Conservation (phyloP, 64 coral and sea anemone species). For the Actinia equina region DNA sequence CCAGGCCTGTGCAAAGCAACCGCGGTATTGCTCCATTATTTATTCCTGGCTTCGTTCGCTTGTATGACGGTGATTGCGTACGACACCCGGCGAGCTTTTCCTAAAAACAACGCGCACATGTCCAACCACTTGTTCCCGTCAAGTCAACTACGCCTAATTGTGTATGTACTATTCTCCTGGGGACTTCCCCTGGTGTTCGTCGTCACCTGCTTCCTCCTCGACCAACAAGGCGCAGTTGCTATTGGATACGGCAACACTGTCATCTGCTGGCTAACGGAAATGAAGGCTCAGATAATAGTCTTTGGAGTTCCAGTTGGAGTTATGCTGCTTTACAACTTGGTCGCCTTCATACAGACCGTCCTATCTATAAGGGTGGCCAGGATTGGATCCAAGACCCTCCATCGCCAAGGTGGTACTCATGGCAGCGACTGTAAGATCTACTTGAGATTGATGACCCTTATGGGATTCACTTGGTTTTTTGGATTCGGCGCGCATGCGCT, state of each 20-base stretch:
- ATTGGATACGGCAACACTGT: slow-evolving; percentile 71
- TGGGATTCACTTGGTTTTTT: slow-evolving; percentile 98
- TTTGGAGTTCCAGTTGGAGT: slow-evolving; percentile 56
- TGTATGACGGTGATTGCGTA: slow-evolving; percentile 80
- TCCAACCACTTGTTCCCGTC: not conserved
- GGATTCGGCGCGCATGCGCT: slow-evolving; percentile 61
- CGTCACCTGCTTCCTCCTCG: slow-evolving; percentile 48
- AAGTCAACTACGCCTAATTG: slow-evolving; percentile 39
- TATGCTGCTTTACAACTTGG: slow-evolving; percentile 69
- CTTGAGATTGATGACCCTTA: slow-evolving; percentile 72
- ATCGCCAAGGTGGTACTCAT: slow-evolving; percentile 35
- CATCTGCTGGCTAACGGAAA: slow-evolving; percentile 73
- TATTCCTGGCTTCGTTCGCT: slow-evolving; percentile 75
- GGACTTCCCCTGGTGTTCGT: slow-evolving; percentile 69
- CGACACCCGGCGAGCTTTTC: slow-evolving; percentile 64
- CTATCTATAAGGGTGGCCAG: slow-evolving; percentile 58
- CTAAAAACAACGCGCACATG: slow-evolving; percentile 38
- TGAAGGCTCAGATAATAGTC: slow-evolving; percentile 53
- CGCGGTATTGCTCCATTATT: slow-evolving; percentile 65
- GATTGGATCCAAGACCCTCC: slow-evolving; percentile 41
- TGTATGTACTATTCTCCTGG: slow-evolving; percentile 64
- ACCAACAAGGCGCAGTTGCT: slow-evolving; percentile 44
- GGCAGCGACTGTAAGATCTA: slow-evolving; percentile 72
- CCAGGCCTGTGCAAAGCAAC: slow-evolving; percentile 56
- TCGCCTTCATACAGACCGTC: slow-evolving; percentile 73